Conservation (phyloP, 2,113 vertebrate species). For the Corythornis vintsioides region DNA sequence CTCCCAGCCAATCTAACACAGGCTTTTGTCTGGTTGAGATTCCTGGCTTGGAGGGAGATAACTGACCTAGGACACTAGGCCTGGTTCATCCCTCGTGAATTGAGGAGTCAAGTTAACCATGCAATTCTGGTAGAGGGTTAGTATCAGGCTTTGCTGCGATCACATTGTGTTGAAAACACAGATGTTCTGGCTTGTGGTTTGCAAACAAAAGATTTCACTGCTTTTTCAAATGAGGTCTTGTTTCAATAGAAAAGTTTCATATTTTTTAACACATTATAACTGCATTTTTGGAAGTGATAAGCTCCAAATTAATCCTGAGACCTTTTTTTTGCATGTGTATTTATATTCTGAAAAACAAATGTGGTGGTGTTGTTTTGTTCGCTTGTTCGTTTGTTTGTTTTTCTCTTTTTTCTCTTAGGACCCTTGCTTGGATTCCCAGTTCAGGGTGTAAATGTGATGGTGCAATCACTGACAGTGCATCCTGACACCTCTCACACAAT, state of each 20-base stretch:
- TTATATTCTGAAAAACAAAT: background rate
- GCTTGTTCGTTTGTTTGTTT: rapidly evolving
- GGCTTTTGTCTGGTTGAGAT: background rate
- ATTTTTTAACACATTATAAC: background rate
- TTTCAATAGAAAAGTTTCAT: background rate
- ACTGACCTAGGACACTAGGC: background rate
- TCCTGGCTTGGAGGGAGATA: background rate
- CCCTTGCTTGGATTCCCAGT: conserved; percentile 90
- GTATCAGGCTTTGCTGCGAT: background rate
- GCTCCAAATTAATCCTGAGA: background rate
- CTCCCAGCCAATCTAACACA: background rate
- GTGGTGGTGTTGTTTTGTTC: too few relatives aligned
- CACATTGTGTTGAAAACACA: background rate
- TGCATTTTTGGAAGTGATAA: background rate
- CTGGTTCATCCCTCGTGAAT: background rate
- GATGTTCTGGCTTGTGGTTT: background rate
- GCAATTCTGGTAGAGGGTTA: background rate
- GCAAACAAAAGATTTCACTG: background rate
- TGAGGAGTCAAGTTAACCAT: background rate
- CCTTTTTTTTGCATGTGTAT: background rate
- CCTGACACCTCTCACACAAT: conserved; percentile 89
- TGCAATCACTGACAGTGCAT: conserved; percentile 78
- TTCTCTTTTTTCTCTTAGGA: conserved; percentile 69
- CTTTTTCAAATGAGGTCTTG: background rate
- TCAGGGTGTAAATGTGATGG: conserved; percentile 80